A percentile compares a stretch with the other conserved stretches of the same genome.
phyloP scores from a whole-genome alignment of 2,113 vertebrate genomes.

The Aramus guarauna region DNA sequence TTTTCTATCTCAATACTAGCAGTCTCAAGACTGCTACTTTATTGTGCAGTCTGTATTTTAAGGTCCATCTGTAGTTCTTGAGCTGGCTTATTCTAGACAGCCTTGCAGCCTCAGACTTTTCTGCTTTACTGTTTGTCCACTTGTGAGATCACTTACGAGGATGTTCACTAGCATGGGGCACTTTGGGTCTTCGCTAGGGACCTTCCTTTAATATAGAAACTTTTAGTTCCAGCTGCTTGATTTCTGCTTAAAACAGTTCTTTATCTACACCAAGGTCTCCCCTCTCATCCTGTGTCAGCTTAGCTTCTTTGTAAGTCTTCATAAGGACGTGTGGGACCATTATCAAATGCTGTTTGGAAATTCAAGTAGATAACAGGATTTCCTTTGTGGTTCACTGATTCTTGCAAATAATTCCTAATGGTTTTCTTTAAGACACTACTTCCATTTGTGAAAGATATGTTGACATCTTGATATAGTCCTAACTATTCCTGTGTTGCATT shows the following conservation, averaged over 20 bases:
- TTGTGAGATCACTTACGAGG: neutral
- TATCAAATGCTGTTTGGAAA: neutral
- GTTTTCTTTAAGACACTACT: neutral
- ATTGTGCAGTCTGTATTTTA: neutral
- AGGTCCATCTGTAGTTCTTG: neutral
- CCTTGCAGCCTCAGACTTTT: neutral
- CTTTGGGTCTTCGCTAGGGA: neutral
- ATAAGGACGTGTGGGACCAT: neutral
- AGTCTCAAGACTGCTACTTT: neutral
- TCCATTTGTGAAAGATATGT: neutral
- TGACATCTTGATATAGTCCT: neutral
- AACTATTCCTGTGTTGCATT: neutral
- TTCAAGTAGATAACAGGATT: neutral
- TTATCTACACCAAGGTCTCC: neutral
- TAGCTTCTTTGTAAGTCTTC: neutral
- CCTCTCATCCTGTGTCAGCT: neutral
- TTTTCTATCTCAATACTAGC: neutral
- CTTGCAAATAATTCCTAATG: neutral
- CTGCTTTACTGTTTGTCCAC: neutral
- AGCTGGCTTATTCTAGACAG: neutral
- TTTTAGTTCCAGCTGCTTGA: neutral
- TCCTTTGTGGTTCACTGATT: neutral
- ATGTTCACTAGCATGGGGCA: neutral
- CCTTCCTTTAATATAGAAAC: neutral
- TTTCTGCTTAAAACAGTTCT: neutral